These are phyloP conservation scores for Monopis laevigella DNA, from an alignment of 2,888 invertebrate genomes.

Conservation along the genomic window DNA sequence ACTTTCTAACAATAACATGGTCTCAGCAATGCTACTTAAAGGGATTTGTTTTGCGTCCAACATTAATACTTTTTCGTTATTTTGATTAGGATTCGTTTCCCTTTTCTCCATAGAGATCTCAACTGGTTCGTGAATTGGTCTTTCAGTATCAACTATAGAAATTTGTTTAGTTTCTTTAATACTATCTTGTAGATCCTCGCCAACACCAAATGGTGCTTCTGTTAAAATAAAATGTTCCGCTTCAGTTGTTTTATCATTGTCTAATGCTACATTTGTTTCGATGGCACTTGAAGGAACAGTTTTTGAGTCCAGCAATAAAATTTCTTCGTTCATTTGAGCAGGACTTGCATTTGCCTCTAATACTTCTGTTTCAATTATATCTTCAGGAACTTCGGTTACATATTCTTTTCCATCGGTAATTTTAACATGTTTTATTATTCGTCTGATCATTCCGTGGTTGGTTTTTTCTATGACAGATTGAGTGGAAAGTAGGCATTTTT, in stretches of 20 bases:
- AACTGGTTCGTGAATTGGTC: neutral
- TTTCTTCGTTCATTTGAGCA: too few relatives aligned
- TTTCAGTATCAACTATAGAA: neutral
- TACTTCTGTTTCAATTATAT: constrained; percentile 1
- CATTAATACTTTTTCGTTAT: too few relatives aligned
- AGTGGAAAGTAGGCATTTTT: constrained; percentile 16
- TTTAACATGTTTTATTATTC: constrained; percentile 19
- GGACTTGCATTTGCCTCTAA: constrained; percentile 16
- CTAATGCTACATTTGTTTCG: constrained; percentile 2
- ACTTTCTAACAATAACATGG: neutral
- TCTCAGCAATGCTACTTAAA: neutral
- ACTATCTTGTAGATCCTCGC: too few relatives aligned
- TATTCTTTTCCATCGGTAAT: constrained; percentile 25
- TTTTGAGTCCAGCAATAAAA: too few relatives aligned
- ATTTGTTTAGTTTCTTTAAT: too few relatives aligned
- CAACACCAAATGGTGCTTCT: neutral
- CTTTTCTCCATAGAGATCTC: neutral
- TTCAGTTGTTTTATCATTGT: constrained; percentile 4
- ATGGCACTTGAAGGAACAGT: too few relatives aligned
- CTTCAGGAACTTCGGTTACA: constrained; percentile 18
- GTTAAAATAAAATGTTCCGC: neutral
- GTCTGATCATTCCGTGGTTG: neutral
- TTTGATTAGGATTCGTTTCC: too few relatives aligned
- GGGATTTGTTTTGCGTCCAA: too few relatives aligned
- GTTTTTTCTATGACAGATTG: constrained; percentile 18